Conservation (phyloP, 2,113 vertebrate genomes). For the Hirundichthys speculiger region DNA sequence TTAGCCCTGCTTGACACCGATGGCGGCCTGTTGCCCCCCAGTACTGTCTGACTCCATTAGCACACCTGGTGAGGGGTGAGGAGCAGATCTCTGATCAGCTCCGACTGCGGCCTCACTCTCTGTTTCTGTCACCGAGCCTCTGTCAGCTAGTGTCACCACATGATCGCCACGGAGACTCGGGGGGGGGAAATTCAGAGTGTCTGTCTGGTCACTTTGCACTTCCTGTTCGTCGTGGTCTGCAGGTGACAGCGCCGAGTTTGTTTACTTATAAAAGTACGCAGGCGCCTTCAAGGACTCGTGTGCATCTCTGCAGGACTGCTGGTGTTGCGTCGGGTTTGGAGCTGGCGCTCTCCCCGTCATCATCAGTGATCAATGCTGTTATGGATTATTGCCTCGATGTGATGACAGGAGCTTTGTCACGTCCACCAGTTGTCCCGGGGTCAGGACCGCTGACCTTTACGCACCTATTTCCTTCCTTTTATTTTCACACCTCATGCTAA, state of each 20-base stretch:
- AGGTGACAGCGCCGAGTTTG: slow-evolving; percentile 58
- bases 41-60: slow-evolving; percentile 69
- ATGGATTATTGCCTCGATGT: neutral
- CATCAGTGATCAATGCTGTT: no score
- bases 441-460: neutral
- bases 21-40: slow-evolving; percentile 44
- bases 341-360: no score
- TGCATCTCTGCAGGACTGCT: neutral
- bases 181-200: slow-evolving; percentile 49
- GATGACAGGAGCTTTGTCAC: slow-evolving; percentile 15
- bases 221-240: slow-evolving; percentile 53
- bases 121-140: slow-evolving; percentile 61
- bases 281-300: slow-evolving; percentile 45
- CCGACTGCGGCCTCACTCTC: slow-evolving; percentile 72
- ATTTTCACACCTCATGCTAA: neutral
- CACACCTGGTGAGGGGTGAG: slow-evolving; percentile 63
- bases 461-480: neutral
- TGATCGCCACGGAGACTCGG: slow-evolving; percentile 37
- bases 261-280: slow-evolving; percentile 45
- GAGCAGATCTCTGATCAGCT: slow-evolving; percentile 64
- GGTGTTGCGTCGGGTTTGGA: neutral
- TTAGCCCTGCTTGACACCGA: neutral
- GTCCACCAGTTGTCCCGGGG: neutral
- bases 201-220: slow-evolving; percentile 64
- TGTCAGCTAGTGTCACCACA: slow-evolving; percentile 62